Evolutionary conservation across 2,113 vertebrate species (phyloP), one percentile per base, ranked within the genome.

Genomic region (Lepisosteus oculatus): DNA sequence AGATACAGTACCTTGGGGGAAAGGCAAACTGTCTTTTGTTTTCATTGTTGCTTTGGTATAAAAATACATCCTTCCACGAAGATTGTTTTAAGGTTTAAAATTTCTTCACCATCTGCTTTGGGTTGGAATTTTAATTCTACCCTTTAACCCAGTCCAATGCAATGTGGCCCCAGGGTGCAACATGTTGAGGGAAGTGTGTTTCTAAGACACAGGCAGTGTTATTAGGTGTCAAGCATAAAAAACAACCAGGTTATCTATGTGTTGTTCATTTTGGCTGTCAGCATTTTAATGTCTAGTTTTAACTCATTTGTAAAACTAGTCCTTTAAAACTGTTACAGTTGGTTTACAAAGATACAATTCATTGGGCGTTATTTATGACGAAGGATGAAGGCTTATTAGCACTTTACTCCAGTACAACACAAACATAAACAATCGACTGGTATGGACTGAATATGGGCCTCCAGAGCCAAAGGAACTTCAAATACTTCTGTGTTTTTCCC

Each of bases 71-170:
- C 59, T 15, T 54, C 43, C 59, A 41, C 3, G 12, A n/a, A 15
- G 42, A 63, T 45, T 43, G 59, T 63, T 71, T 71, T 12, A 45
- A 4, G 43, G 43, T 15, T 15, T 59, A 43, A 17, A 56, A 56
- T 57, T 42, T 7, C 47, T 15, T 43, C 6, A 44, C 68, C 29
- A 43, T 56, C 68, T 44, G 55, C 68, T 57, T 54, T 41, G 7
- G 51, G 66, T 55, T 68, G 66, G 66, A 29, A 41, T 55, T 15
- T 68, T 7, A 69, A 43, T 55, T 59, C 55, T 69, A 55, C 11
- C 56, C 42, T 43, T 29, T 43, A 12, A 43, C 54, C 55, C 2
- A 42, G 13, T 12, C 55, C 15, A 54, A 13, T 14, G 56, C 17
- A 17, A 17, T 15, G 14, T 69, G 68, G 55, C 54, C 43, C n/a